Conservation (phyloP, 2,113 vertebrate species). For the Pardalotus punctatus region DNA sequence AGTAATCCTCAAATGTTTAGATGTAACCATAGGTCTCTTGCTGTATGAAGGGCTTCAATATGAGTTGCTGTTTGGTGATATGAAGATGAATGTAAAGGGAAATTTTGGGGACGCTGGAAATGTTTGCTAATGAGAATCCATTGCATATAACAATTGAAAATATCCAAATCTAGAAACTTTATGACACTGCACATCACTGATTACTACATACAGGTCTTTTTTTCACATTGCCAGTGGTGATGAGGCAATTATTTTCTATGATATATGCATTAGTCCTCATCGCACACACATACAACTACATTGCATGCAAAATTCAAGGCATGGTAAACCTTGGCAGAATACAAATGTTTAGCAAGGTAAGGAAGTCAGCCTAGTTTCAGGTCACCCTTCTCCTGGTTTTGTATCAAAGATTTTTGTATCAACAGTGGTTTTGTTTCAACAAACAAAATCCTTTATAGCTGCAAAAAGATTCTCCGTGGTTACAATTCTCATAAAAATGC, state of each 20-base stretch:
- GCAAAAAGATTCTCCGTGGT: not conserved
- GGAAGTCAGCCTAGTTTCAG: not conserved
- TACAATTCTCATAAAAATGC: not conserved
- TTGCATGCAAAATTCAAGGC: not conserved
- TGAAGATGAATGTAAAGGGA: not conserved
- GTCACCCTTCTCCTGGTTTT: not conserved
- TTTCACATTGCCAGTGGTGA: not conserved
- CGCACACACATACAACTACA: not conserved
- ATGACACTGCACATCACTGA: not conserved
- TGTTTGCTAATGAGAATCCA: not conserved
- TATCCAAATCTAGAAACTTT: not conserved
- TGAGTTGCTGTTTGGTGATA: not conserved
- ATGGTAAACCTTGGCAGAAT: not conserved
- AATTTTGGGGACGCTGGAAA: not conserved
- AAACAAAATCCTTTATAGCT: not conserved
- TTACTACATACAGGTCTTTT: not conserved
- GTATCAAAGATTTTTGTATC: not conserved
- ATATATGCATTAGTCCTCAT: not conserved
- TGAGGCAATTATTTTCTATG: not conserved
- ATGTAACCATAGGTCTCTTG: not conserved
- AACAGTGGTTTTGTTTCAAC: not conserved
- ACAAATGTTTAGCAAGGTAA: not conserved
- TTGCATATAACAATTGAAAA: not conserved
- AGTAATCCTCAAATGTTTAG: not conserved
- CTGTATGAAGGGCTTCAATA: not conserved